These are phyloP conservation scores for Pluvialis apricaria DNA, from an alignment of 2,113 vertebrate species.

Conservation along the genomic window DNA sequence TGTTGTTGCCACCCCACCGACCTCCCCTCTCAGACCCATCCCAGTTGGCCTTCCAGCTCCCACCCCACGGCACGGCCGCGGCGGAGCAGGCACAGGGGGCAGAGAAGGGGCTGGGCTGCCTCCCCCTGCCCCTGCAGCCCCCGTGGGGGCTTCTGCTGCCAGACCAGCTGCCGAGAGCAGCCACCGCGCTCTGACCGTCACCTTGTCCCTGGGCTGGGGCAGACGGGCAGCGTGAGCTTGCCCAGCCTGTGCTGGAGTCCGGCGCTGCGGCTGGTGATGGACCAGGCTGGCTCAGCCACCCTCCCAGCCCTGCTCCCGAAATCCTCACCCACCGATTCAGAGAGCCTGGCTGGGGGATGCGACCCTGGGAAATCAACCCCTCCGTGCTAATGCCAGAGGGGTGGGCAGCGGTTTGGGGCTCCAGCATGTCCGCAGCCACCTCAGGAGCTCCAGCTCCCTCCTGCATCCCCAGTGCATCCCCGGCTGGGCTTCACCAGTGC, in stretches of 20 bases:
- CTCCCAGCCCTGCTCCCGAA: not conserved
- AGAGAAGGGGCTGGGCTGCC: not conserved
- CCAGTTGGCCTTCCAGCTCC: not conserved
- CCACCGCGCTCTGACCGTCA: not conserved
- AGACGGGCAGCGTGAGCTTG: accelerated
- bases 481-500: not conserved
- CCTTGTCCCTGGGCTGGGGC: not conserved
- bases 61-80: accelerated
- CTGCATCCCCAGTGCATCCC: not conserved
- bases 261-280: not conserved
- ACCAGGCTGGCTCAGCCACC: not conserved
- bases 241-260: not conserved
- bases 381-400: not conserved
- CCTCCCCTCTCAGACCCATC: not conserved
- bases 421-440: not conserved
- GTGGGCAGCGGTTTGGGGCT: accelerated
- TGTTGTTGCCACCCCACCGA: too few species aligned
- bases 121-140: not conserved
- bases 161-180: not conserved
- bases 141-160: not conserved
- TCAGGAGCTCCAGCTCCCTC: not conserved
- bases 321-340: not conserved
- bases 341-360: not conserved
- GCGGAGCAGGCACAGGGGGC: not conserved
- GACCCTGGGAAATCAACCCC: not conserved